Base-by-base conservation (phyloP, 2,113 vertebrate genomes). In the Barnardius zonarius region DNA sequence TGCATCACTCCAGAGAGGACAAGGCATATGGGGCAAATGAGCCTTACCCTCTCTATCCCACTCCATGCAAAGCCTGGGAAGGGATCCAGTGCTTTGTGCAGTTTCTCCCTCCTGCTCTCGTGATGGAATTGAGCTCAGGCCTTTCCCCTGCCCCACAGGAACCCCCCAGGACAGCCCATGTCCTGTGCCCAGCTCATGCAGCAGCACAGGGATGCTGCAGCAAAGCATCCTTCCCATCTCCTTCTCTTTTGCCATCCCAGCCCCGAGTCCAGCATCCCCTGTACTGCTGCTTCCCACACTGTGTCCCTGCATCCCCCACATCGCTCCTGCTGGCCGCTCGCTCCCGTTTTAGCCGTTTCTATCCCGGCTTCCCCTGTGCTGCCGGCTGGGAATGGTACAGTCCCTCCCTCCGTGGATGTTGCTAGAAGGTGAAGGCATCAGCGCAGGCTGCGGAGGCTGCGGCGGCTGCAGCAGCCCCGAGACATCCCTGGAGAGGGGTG, bases 391-490 rank as follows among this genome's bases (percentile, higher is more conserved):
- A 94, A 94, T 98, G 98, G 97, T 98, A 97, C 96, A 6, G 83
- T 86, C 97, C 96, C 91, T 86, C 93, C 91, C 89, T 93, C 95
- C 20, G 92, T 97, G 97, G 97, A 97, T 95, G 90, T 68, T 97
- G 97, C 98, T 97, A 97, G 97, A 96, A 97, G 75, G 69, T 30
- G 93, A 90, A 96, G 95, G 97, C 97, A 95, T 75, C 97, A 55
- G 86, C 35, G 51, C 80, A 85, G 95, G 88, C 95, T 92, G 91
- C 69, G 57, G 93, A 87, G 85, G 89, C 94, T 93, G 91, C 88
- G 75, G 94, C 30, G 23, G 77, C 74, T 25, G 75, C 51, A 4
- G 30, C 63, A 9, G 41, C 57, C 37, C 79, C 3, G 13, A 46
- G 37, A 15, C 33, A 11, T 5, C 28, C 48, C 25, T 10, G 86